These are phyloP conservation scores for Sthenelais limicola DNA, from an alignment of 2,888 invertebrate genomes.

Conservation along the genomic window DNA sequence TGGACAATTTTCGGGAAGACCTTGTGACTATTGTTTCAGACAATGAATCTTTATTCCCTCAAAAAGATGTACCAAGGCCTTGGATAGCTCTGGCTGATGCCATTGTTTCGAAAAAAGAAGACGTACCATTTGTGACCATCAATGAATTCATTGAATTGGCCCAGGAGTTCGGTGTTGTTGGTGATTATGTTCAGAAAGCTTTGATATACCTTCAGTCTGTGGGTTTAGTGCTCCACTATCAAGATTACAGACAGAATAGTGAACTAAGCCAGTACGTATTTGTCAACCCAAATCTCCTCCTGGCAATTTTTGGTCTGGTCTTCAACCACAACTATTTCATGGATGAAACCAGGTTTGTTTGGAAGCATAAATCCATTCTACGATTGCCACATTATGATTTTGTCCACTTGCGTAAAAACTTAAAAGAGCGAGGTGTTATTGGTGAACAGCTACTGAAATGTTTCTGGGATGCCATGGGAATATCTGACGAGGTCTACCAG, in stretches of 20 bases:
- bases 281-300: constrained; percentile 27
- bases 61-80: constrained; percentile 11
- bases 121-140: constrained; percentile 28
- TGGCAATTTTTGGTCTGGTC: constrained; percentile 19
- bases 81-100: constrained; percentile 20
- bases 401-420: constrained; percentile 6
- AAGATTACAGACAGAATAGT: constrained; percentile 28
- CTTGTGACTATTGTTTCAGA: constrained; percentile 11
- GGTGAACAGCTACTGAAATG: constrained; percentile 14
- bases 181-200: constrained; percentile 8
- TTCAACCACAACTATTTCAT: constrained; percentile 40
- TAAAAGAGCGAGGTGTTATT: constrained; percentile 13
- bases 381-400: constrained; percentile 28
- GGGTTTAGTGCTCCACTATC: constrained; percentile 22
- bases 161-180: constrained; percentile 5
- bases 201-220: constrained; percentile 2
- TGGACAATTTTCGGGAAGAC: constrained; percentile 7
- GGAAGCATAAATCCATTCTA: constrained; percentile 27
- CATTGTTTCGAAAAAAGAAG: constrained; percentile 18
- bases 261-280: constrained; percentile 25
- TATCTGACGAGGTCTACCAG: constrained; percentile 18
- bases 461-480: constrained; percentile 22
- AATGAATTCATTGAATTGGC: constrained; percentile 6
- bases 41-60: constrained; percentile 23
- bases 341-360: constrained; percentile 27